A percentile compares a stretch with the other conserved stretches of the same genome.
These are phyloP conservation scores for Agriopis leucophaearia DNA, from an alignment of 2,888 invertebrate species.

Conservation along the genomic window DNA sequence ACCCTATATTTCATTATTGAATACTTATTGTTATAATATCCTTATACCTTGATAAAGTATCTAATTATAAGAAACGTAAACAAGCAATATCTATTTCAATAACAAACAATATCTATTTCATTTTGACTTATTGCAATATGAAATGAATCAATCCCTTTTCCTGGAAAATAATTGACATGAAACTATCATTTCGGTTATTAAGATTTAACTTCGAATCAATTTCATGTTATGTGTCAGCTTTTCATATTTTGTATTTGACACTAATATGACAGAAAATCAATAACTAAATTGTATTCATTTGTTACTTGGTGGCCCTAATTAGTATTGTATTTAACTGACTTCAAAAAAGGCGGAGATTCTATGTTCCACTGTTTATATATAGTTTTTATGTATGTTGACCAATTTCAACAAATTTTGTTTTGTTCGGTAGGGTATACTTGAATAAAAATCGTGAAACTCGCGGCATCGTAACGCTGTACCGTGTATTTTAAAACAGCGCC, in stretches of 20 bases:
- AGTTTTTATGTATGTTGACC: no score
- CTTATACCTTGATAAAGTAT: background rate
- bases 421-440: no score
- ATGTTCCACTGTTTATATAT: no score
- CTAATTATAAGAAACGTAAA: background rate
- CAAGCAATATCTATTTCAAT: slow-evolving; percentile 2
- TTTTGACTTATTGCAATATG: slow-evolving; percentile 21
- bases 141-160: slow-evolving; percentile 18
- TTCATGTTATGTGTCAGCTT: slow-evolving; percentile 20
- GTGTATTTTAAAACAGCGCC: no score
- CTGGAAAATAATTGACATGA: slow-evolving; percentile 38
- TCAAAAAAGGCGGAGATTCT: no score
- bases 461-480: no score
- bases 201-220: slow-evolving; percentile 7
- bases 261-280: slow-evolving; percentile 4
- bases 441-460: no score
- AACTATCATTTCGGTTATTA: slow-evolving; percentile 23
- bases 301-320: no score
- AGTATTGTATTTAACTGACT: no score
- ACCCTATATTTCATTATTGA: no score
- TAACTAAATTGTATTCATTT: slow-evolving; percentile 4
- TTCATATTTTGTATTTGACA: slow-evolving; percentile 10
- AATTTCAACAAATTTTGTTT: no score
- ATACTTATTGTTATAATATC: no score
- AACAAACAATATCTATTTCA: slow-evolving; percentile 3